Evolutionary conservation across 2,797 vertebrate species (phyloP).

Genomic region (Squalus acanthias): DNA sequence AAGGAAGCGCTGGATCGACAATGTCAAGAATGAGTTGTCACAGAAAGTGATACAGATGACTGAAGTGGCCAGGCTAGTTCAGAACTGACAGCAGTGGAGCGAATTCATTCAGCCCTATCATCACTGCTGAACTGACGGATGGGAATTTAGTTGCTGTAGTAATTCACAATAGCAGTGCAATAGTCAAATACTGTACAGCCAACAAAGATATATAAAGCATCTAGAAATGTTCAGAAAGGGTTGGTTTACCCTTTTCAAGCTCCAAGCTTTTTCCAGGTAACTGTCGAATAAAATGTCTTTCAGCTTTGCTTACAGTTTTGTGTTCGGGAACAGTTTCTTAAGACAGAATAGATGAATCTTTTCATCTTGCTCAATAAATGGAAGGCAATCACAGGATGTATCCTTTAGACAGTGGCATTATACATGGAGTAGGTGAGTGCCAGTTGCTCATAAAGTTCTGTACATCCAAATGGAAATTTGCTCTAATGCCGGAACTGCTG

Average conservation of each 20-base stretch:
- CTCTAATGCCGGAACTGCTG: not conserved
- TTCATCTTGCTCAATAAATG: not conserved
- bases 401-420: not conserved
- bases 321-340: not conserved
- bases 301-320: not conserved
- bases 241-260: too few relatives aligned
- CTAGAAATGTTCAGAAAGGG: not conserved
- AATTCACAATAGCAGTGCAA: not conserved
- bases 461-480: not conserved
- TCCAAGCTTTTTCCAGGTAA: not conserved
- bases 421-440: too few relatives aligned
- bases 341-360: not conserved
- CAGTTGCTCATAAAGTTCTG: not conserved
- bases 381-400: not conserved
- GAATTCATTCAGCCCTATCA: not conserved
- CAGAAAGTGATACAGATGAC: not conserved
- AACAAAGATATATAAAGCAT: not conserved
- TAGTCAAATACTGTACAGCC: not conserved
- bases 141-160: not conserved
- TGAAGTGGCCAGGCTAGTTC: not conserved
- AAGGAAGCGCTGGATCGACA: not conserved
- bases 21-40: not conserved
- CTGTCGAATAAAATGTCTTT: not conserved
- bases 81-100: not conserved
- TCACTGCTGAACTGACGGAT: not conserved